Conservation (phyloP, 2,113 vertebrate species). For the Sterna hirundo region DNA sequence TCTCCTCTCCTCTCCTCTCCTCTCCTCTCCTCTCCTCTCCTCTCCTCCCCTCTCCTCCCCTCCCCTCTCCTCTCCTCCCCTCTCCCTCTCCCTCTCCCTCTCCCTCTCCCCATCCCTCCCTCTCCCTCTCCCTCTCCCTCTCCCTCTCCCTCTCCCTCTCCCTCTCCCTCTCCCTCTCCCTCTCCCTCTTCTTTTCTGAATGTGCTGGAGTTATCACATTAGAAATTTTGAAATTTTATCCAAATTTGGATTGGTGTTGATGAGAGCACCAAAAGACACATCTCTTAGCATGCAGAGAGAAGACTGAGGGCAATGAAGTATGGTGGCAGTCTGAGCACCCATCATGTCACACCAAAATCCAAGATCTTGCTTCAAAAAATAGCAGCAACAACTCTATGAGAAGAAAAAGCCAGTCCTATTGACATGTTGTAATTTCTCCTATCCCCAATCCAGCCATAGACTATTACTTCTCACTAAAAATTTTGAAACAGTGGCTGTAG, state of each 20-base stretch:
- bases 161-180: too few species aligned
- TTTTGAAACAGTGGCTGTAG: background rate
- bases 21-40: too few species aligned
- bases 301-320: background rate
- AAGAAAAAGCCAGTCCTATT: accelerated
- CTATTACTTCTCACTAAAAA: background rate
- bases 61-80: too few species aligned
- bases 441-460: background rate
- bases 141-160: too few species aligned
- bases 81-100: too few species aligned
- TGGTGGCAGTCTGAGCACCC: background rate
- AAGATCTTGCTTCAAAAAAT: background rate
- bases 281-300: background rate
- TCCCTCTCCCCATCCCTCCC: too few species aligned
- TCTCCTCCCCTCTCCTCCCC: too few species aligned
- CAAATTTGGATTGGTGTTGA: background rate
- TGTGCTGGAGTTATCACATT: background rate
- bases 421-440: background rate
- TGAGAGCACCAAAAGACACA: background rate
- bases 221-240: background rate
- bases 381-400: background rate
- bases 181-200: background rate
- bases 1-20: too few species aligned
- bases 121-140: too few species aligned
- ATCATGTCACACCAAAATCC: background rate